These are phyloP conservation scores for Furcula furcula DNA, from an alignment of 2,888 invertebrate genomes.

Conservation along the genomic window DNA sequence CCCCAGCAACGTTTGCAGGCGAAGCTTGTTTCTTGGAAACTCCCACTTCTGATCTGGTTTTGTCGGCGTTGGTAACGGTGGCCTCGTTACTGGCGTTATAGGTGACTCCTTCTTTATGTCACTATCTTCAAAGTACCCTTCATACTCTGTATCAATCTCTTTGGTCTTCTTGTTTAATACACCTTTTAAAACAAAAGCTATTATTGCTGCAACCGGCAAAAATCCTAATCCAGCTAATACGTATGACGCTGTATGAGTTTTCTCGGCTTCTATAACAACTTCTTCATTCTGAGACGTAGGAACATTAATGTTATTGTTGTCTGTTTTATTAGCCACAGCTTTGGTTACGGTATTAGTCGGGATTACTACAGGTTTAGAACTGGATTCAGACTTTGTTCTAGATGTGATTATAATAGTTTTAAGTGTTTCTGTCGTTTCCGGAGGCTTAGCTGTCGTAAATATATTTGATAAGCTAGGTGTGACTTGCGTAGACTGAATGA, in stretches of 20 bases:
- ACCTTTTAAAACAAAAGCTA: conserved; percentile 80
- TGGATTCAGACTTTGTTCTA: conserved; percentile 67
- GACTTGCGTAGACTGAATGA: conserved; percentile 18
- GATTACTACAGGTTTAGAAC: conserved; percentile 45
- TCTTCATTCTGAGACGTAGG: conserved; percentile 65
- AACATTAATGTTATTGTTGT: conserved; percentile 32
- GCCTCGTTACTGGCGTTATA: conserved; percentile 78
- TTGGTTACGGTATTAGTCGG: conserved; percentile 33
- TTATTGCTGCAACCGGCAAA: conserved; percentile 80
- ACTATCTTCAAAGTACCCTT: conserved; percentile 83
- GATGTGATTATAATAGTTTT: conserved; percentile 67
- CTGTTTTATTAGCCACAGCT: conserved; percentile 38
- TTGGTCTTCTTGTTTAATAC: conserved; percentile 78
- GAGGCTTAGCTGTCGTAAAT: conserved; percentile 26
- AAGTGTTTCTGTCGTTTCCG: conserved; percentile 39
- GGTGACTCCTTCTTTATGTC: conserved; percentile 76
- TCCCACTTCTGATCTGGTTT: conserved; percentile 86
- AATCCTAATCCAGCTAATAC: conserved; percentile 83
- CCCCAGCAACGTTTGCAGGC: conserved; percentile 89
- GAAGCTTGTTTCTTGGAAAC: conserved; percentile 88
- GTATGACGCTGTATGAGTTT: conserved; percentile 83
- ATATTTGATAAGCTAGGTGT: conserved; percentile 26
- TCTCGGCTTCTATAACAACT: conserved; percentile 80
- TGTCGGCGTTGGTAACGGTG: conserved; percentile 75
- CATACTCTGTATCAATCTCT: conserved; percentile 81